A percentile compares a stretch with the other conserved stretches of the same genome.
phyloP scores from a whole-genome alignment of 2,797 vertebrate genomes.

The Lepilemur septentrionalis region DNA sequence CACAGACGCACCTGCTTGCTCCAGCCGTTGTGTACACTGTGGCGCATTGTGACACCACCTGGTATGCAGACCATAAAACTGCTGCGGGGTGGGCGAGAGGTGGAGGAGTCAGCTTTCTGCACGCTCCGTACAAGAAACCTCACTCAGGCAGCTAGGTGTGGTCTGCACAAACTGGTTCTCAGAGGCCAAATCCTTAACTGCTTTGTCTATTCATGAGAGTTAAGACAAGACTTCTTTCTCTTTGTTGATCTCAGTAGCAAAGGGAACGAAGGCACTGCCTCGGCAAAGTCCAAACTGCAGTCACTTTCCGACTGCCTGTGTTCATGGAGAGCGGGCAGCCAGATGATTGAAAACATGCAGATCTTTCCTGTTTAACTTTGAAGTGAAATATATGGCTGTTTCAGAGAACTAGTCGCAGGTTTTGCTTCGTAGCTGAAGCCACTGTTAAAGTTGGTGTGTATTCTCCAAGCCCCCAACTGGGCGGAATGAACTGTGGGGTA shows the following conservation, averaged over 20 bases:
- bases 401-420: background rate
- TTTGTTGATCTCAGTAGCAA: background rate
- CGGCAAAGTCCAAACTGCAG: background rate
- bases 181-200: background rate
- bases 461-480: background rate
- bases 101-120: background rate
- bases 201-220: slow-evolving; percentile 46
- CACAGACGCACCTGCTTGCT: background rate
- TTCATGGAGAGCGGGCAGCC: background rate
- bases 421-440: background rate
- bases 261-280: background rate
- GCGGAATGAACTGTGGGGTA: background rate
- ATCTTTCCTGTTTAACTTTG: background rate
- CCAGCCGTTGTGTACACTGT: background rate
- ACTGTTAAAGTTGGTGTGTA: background rate
- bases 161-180: slow-evolving; percentile 51
- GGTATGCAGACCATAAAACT: background rate
- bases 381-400: background rate
- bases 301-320: no score
- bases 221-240: background rate
- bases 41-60: background rate
- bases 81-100: background rate
- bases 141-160: background rate
- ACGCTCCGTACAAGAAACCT: background rate
- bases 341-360: background rate